Evolutionary conservation across 2,797 vertebrate genomes (phyloP), one percentile per base, ranked within the genome.

Genomic region (Diceros bicornis): DNA sequence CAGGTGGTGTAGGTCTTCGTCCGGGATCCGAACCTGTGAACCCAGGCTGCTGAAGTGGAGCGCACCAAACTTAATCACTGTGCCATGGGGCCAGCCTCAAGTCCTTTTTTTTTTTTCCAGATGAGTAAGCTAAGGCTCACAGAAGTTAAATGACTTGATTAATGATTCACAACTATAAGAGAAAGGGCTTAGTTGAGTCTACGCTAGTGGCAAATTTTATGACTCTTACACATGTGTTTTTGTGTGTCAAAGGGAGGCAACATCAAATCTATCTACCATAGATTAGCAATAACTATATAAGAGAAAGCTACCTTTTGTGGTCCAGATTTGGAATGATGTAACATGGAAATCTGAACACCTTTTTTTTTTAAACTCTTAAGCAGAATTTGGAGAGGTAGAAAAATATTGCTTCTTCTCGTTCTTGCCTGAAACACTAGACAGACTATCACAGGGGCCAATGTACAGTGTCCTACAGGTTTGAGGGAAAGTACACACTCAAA

Each of bases 121-220:
- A 52, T 64, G n/a, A 90, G 27, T 55, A 75, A 20, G 23, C 25
- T 14, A 34, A 59, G 20, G 16, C 6, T 74, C 4, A 57, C 2
- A 75, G 27, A 95, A 71, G 12, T 96, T 64, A 91, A 91, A 59
- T 75, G 27, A 84, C 16, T 95, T 92, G 52, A 55, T 72, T n/a
- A 83, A 74, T 52, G 68, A 83, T 69, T 81, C 52, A 69, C 18
- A 44, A 27, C 29, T 89, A 6, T 75, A 66, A 47, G 50, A 85
- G 37, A 25, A 86, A 91, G 25, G 14, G 6, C 21, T 66, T 44
- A 55, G 16, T 77, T 8, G 87, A n/a, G 27, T 78, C 50, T 82
- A 71, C 27, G 50, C 14, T 55, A 57, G 17, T 23, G 47, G 55
- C 20, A 86, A 86, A 82, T 89, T 92, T 81, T 81, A 64, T 81